phyloP scores from a whole-genome alignment of 2,888 invertebrate genomes.

The Cantharis nigra region DNA sequence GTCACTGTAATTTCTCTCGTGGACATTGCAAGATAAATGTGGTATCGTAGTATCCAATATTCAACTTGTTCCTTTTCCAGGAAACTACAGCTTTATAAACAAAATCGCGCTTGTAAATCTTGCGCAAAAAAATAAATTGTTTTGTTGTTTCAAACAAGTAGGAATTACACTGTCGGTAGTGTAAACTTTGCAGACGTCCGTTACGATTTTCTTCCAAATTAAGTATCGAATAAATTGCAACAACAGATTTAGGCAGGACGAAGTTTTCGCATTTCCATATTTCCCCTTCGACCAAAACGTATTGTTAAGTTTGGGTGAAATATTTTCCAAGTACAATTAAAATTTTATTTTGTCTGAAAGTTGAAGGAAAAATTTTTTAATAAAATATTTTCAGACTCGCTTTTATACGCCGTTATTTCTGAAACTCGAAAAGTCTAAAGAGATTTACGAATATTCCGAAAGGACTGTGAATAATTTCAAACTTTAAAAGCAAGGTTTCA shows the following conservation, averaged over 20 bases:
- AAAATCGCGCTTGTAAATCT: not conserved
- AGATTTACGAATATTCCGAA: not conserved
- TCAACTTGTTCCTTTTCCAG: not conserved
- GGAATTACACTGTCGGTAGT: not conserved
- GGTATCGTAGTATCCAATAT: constrained; percentile 18
- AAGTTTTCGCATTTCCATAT: not conserved
- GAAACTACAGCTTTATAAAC: not conserved
- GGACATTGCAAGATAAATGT: constrained; percentile 20
- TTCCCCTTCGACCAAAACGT: not conserved
- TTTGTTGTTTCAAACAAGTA: not conserved
- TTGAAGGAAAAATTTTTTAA: not conserved
- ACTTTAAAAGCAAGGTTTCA: not conserved
- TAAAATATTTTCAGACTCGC: not conserved
- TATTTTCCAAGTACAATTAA: not conserved
- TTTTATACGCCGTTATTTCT: not conserved
- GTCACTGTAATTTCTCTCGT: constrained; percentile 16
- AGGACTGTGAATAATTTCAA: not conserved
- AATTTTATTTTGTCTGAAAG: not conserved
- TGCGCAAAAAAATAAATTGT: not conserved
- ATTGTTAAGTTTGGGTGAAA: not conserved
- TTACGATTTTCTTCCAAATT: constrained; percentile 9
- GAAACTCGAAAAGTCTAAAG: not conserved
- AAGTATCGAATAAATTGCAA: constrained; percentile 15
- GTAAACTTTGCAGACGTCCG: not conserved
- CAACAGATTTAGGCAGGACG: not conserved